Conservation (phyloP, 2,113 vertebrate genomes). For the Psilopogon haemacephalus region DNA sequence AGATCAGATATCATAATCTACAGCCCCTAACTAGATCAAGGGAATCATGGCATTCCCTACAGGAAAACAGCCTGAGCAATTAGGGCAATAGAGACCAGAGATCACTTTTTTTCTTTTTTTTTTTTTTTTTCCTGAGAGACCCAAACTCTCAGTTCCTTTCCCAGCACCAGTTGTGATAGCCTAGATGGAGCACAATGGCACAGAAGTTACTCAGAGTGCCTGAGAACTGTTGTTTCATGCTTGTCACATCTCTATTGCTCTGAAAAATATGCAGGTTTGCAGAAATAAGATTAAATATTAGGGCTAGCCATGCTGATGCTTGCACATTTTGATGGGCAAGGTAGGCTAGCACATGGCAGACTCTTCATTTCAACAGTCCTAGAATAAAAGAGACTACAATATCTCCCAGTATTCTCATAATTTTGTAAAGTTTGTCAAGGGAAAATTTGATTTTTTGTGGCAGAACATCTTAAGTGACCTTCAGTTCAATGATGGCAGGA, state of each 20-base stretch:
- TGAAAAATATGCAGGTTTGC: neutral
- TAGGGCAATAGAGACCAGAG: neutral
- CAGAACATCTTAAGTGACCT: conserved; percentile 4
- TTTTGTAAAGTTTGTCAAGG: neutral
- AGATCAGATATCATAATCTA: neutral
- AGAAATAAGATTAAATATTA: neutral
- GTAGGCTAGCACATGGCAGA: neutral
- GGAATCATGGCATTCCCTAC: neutral
- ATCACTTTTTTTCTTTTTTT: neutral
- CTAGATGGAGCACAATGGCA: neutral
- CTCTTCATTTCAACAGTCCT: neutral
- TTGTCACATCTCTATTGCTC: neutral
- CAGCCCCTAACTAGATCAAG: neutral
- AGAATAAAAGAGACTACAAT: neutral
- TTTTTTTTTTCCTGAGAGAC: neutral
- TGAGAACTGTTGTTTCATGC: accelerated
- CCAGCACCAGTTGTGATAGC: neutral
- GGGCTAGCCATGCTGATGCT: neutral
- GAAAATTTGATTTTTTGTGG: neutral
- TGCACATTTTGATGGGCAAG: neutral
- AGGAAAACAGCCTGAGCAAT: neutral
- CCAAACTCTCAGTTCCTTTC: neutral
- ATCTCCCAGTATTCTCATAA: neutral
- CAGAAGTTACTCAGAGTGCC: neutral
- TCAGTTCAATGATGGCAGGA: neutral